Evolutionary conservation across 2,888 invertebrate species (phyloP), one percentile per base, ranked within the genome.

Genomic region (Metopia argyrocephala): DNA sequence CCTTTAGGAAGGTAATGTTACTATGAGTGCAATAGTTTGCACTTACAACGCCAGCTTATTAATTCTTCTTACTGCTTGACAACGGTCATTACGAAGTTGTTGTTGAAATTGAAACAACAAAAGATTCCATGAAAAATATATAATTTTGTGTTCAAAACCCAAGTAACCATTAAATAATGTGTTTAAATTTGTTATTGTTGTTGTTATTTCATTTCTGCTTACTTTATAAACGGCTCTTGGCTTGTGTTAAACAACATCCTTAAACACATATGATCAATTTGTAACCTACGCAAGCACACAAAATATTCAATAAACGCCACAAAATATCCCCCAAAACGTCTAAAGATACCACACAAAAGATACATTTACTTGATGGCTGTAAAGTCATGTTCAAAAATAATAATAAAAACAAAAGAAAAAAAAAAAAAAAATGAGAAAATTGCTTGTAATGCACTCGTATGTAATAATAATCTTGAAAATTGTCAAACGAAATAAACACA

Each of bases 251-350:
- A 38, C 66, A 71, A 28, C 52, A 62, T 73, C 64, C 52, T 71
- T 54, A 18, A 68, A 68, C 78, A 73, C 61, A 71, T 78, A 80
- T 84, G 83, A 82, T 76, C 82, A 82, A 83, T 84, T 83, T 82
- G 80, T 82, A 59, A 82, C 85, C 86, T 85, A 86, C 86, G 86
- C 84, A 69, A 61, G 71, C 61, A 38, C 21, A 71, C 9, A 5
- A 56, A 57, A 62, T 69, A 76, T 76, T 76, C 76, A 76, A 76
- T 76, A 76, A 76, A 76, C 69, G 76, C 76, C 69, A 76, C 54
- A 62, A 62, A 61, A 38, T 15, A 38, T 38, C 15, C 15, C 9
- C 15, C 15, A 38, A 38, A 38, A 38, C 38, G 38, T 15, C 38
- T 38, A 38, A 38, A 3, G n/a, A 38, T 15, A 15, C 12, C 38